Base-by-base conservation (phyloP, 2,888 invertebrate genomes). In the Cheilosia impressa region DNA sequence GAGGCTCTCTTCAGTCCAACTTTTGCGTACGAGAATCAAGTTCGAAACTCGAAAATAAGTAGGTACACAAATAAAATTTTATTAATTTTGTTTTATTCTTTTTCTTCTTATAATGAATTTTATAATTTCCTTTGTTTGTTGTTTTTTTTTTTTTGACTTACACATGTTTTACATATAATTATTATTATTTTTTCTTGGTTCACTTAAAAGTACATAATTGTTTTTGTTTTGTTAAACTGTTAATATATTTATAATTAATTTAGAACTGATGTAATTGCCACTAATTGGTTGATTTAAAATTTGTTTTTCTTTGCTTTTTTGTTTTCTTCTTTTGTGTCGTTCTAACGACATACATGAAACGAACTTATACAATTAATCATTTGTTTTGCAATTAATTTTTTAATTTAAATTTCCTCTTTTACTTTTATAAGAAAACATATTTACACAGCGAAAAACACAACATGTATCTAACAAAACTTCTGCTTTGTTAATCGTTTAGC, bases 181-280 rank as follows among this genome's bases (percentile, higher is more conserved):
- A 31, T 31, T 31, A 31, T 31, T 31, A 2, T 62, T 79, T 69
- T 66, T 73, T 13, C 38, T 38, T 73, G 41, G 41, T 60, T 58
- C 62, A 77, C 69, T 73, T 84, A 76, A 57, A 53, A 63, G 47
- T 76, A 79, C 58, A 60, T 68, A 79, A 62, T 66, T 65, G 62
- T 45, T 58, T 52, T 76, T 68, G 43, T 41, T 45, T 17, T 45
- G 45, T 47, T 55, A 47, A 50, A 66, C 69, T 76, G 68, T 75
- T 80, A 79, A 79, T 79, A 73, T 76, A 72, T 62, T 84, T 84
- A 84, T 66, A 84, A 80, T 84, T 80, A 84, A 84, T 84, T 84
- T 84, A 84, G 84, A 84, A 84, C 65, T 76, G 75, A 84, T 84
- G 62, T 75, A 84, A 84, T 84, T 84, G 79, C 84, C 69, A 79